Conservation (phyloP, 2,797 vertebrate species). For the Xiphorhynchus erythropygius region DNA sequence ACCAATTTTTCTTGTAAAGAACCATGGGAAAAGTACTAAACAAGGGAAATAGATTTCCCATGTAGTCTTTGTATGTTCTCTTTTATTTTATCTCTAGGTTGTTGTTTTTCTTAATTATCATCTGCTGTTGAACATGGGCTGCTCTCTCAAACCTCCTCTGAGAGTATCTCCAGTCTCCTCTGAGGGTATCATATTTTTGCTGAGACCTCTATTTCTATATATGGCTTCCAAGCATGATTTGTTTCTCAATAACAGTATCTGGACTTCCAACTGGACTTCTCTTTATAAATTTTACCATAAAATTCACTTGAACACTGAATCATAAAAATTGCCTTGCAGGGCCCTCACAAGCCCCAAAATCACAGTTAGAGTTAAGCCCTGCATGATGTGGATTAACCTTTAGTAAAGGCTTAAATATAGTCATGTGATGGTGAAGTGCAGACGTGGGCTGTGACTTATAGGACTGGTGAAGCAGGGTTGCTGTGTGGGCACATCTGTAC, state of each 20-base stretch:
- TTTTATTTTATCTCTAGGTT: neutral
- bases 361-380: neutral
- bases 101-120: neutral
- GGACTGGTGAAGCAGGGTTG: neutral
- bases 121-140: neutral
- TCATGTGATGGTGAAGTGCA: neutral
- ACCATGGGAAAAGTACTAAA: neutral
- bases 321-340: neutral
- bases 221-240: neutral
- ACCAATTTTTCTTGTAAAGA: neutral
- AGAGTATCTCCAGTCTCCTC: neutral
- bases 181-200: neutral
- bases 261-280: neutral
- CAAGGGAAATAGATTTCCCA: neutral
- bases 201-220: neutral
- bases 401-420: neutral
- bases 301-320: neutral
- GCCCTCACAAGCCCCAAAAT: neutral
- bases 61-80: neutral
- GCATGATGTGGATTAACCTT: neutral
- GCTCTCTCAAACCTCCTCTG: neutral
- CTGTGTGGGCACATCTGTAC: neutral
- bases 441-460: neutral
- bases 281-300: neutral
- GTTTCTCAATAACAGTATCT: neutral